A percentile compares a stretch with the other conserved stretches of the same genome.
Conservation (phyloP, 2,888 invertebrate genomes). For the Hypomecis punctinalis region DNA sequence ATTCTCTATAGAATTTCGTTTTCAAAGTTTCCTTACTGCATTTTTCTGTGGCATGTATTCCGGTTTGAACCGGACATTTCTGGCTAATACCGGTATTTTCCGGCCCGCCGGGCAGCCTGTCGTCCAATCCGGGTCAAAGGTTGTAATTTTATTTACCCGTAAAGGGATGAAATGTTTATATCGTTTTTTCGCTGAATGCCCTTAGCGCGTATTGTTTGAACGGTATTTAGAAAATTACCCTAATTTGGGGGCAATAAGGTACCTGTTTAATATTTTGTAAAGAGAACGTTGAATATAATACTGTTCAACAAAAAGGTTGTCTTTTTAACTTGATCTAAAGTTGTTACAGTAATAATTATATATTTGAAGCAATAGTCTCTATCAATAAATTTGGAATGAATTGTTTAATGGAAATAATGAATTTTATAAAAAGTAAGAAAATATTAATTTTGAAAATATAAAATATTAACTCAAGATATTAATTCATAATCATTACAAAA, state of each 20-base stretch:
- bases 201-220: conserved; percentile 41
- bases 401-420: too few relatives aligned
- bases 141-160: conserved; percentile 54
- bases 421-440: too few relatives aligned
- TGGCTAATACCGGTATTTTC: conserved; percentile 61
- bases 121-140: conserved; percentile 48
- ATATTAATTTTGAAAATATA: too few relatives aligned
- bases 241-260: conserved; percentile 32
- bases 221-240: conserved; percentile 30
- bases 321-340: too few relatives aligned
- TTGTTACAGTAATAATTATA: too few relatives aligned
- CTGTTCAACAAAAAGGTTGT: background rate
- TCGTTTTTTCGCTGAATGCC: conserved; percentile 35
- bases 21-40: background rate
- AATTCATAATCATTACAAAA: too few relatives aligned
- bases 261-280: conserved; percentile 7
- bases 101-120: conserved; percentile 46
- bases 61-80: conserved; percentile 53
- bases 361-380: too few relatives aligned
- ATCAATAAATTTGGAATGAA: too few relatives aligned
- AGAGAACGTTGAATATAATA: background rate
- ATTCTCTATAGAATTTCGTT: conserved; percentile 36
- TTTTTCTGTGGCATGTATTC: conserved; percentile 21
- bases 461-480: too few relatives aligned
- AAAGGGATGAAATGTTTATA: conserved; percentile 38